Base-by-base conservation (phyloP, 2,113 vertebrate species). In the Ciconia maguari region DNA sequence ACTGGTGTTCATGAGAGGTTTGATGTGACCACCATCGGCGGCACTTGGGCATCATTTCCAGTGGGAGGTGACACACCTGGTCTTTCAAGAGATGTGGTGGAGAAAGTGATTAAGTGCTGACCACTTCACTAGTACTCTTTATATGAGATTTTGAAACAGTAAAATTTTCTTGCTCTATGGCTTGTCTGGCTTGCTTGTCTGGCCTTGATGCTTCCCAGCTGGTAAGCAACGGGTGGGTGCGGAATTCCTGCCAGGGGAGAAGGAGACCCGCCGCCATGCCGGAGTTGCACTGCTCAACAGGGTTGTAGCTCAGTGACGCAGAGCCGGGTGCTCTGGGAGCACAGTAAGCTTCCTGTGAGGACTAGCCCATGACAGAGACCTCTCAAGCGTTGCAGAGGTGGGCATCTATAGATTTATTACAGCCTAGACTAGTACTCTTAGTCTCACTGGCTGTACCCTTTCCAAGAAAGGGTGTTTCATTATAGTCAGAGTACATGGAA, bases 331-430 rank as follows among this genome's bases (percentile, higher is more conserved):
- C 74, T 75, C 55, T 30, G 21, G 58, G 51, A 68, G 51, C 51
- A 19, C 34, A 32, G 14, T 8, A 4, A 0, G 0, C 15, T 54
- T 60, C 48, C 27, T 1, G 2, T 25, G 36, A 77, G 26, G 34
- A 21, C 17, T 68, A 22, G 17, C 9, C 42, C 22, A 3, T 27
- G 30, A 8, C 17, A 46, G 21, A 64, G 38, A 51, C 30, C 24
- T 71, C 74, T 19, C 6, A 34, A 20, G 29, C 3, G 72, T 69
- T 83, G 71, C 38, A 71, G 42, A 48, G 7, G 0, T 64, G 32
- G 38, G 9, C 14, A 4, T 10, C 11, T 29, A 3, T 19, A 52
- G n/a, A 66, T 81, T 77, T 80, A 26, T 48, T 80, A 36, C 30
- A 68, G 16, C 30, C 32, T 41, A 1, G 77, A 82, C 26, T 52